A percentile compares a stretch with the other conserved stretches of the same genome.
Evolutionary conservation across 2,888 invertebrate species (phyloP).

Genomic region (Apomyelois bistriatella): DNA sequence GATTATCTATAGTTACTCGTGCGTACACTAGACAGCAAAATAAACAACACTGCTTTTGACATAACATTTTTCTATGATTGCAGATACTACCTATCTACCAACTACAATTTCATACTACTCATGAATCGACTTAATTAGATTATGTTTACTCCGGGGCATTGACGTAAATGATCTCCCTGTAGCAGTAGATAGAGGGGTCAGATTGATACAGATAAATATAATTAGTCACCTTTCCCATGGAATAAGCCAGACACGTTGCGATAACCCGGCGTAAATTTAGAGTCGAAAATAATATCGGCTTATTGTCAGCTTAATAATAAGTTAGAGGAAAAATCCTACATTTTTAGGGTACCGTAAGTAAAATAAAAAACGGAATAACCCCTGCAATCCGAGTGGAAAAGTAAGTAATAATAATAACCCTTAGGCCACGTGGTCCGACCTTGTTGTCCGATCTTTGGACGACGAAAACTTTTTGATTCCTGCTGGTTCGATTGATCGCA

Average conservation of each 20-base stretch:
- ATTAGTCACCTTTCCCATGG: constrained; percentile 2
- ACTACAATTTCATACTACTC: not conserved
- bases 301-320: not conserved
- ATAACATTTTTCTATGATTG: not conserved
- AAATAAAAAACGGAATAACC: too few species aligned
- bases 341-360: too few species aligned
- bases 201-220: not conserved
- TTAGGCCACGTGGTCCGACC: too few species aligned
- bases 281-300: not conserved
- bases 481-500: too few species aligned
- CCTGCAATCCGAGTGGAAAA: too few species aligned
- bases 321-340: not conserved
- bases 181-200: not conserved
- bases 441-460: too few species aligned
- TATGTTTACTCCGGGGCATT: constrained; percentile 10
- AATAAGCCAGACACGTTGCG: not conserved
- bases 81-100: not conserved
- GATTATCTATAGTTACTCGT: too few species aligned
- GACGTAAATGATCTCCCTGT: constrained; percentile 8
- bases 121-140: not conserved
- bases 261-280: constrained; percentile 1
- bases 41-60: too few species aligned
- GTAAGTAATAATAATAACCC: too few species aligned
- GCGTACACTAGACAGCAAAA: too few species aligned
- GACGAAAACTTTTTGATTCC: too few species aligned